Evolutionary conservation across 1,140 invertebrate genomes (phyloP).

Genomic region (Caenorhabditis brenneri): DNA sequence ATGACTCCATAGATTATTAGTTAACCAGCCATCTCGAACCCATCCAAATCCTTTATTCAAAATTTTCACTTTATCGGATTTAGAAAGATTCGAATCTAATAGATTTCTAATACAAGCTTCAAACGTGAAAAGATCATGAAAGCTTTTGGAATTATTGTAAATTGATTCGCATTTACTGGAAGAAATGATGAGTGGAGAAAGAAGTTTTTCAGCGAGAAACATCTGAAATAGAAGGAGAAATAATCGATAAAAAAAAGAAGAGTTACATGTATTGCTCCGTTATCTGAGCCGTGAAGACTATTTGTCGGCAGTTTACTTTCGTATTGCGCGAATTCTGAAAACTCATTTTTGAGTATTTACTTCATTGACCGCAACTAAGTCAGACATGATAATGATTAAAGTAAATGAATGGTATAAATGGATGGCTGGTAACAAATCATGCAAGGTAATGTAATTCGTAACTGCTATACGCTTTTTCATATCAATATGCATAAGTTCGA

Average conservation of each 20-base stretch:
- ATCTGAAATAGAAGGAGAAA: slow-evolving; percentile 30
- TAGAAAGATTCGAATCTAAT: neutral
- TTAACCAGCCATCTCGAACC: slow-evolving; percentile 52
- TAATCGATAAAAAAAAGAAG: neutral
- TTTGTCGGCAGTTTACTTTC: slow-evolving; percentile 22
- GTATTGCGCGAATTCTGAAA: slow-evolving; percentile 49
- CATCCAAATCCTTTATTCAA: slow-evolving; percentile 37
- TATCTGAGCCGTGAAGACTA: slow-evolving; percentile 49
- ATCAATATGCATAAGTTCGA: too few relatives aligned
- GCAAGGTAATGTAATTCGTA: too few relatives aligned
- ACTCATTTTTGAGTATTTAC: neutral
- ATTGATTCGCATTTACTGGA: neutral
- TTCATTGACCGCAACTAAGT: neutral
- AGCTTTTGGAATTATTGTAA: slow-evolving; percentile 36
- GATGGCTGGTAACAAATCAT: too few relatives aligned
- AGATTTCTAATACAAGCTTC: slow-evolving; percentile 47
- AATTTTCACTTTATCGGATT: slow-evolving; percentile 14
- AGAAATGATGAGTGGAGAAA: neutral
- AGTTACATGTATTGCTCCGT: slow-evolving; percentile 54
- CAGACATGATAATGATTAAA: too few relatives aligned
- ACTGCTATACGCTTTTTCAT: too few relatives aligned
- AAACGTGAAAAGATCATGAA: slow-evolving; percentile 46
- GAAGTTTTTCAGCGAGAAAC: slow-evolving; percentile 27
- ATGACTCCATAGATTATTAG: slow-evolving; percentile 45
- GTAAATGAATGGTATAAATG: too few relatives aligned